Conservation (phyloP, 2,888 invertebrate species). For the Drosophila anceps region DNA sequence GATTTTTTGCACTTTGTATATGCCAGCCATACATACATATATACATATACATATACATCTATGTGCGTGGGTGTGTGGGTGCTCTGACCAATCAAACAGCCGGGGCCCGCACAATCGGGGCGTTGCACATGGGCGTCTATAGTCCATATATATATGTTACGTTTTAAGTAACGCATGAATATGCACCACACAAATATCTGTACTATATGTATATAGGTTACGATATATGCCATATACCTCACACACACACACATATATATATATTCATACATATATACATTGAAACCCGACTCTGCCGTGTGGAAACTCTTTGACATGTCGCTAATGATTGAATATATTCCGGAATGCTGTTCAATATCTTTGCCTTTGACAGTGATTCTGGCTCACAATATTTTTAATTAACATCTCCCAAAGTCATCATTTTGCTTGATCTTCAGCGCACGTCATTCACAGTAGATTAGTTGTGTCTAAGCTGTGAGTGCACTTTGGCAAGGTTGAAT, state of each 20-base stretch:
- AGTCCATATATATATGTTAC: conserved; percentile 9
- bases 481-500: neutral
- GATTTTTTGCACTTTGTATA: conserved; percentile 27
- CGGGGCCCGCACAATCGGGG: conserved; percentile 59
- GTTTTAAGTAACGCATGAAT: conserved; percentile 34
- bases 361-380: conserved; percentile 15
- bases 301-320: conserved; percentile 25
- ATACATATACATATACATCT: neutral
- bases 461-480: neutral
- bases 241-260: neutral
- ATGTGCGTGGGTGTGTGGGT: conserved; percentile 4
- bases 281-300: neutral
- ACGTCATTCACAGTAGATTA: neutral
- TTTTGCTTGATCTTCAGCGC: neutral
- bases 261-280: too few relatives aligned
- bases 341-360: neutral
- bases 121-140: conserved; percentile 62
- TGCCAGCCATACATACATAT: neutral
- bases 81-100: conserved; percentile 66
- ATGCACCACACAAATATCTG: conserved; percentile 4
- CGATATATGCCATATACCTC: conserved; percentile 11
- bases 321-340: conserved; percentile 45
- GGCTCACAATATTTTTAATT: conserved; percentile 32
- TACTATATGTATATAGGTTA: neutral
- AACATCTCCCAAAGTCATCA: conserved; percentile 15